Evolutionary conservation across 2,797 vertebrate species (phyloP), one percentile per base, ranked within the genome.

Genomic region (Podarcis siculus): DNA sequence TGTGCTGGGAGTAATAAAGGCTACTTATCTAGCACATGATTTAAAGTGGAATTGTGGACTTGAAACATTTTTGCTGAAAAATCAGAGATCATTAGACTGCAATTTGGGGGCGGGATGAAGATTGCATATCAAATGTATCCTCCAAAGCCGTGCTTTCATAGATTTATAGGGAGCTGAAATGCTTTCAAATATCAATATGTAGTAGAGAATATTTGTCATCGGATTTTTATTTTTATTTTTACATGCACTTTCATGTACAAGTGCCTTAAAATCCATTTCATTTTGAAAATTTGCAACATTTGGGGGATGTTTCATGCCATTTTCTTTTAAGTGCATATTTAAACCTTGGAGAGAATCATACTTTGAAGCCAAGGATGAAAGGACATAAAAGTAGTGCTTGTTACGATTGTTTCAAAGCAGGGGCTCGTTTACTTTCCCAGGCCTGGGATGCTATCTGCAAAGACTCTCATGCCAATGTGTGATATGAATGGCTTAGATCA

Each of bases 201-300:
- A 81, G 35, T 37, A 12, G 32, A 66, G 25, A 81, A 37, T 39
- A 13, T 19, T 17, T 66, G 37, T 77, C 75, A 78, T 30, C 25
- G 66, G 35, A 25, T 37, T 25, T 15, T 23, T n/a, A n/a, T n/a
- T 35, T 61, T 21, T 80, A 2, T 42, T 32, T 10, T 9, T 80
- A 21, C 12, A 32, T 37, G 58, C 9, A 37, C 23, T 37, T 81
- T 81, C 39, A 10, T 1, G 1, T 19, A 39, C 8, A 19, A 10
- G 82, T 72, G 49, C n/a, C 13, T 23, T 32, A 61, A 32, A 83
- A n/a, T 37, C 39, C 37, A 2, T 82, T 45, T 49, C 80, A 77
- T 23, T 85, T 72, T 79, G 64, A 21, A 89, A 64, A 49, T 27
- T 27, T 37, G 32, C 61, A 42, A 85, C 88, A 75, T 75, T 75